Evolutionary conservation across 2,888 invertebrate genomes (phyloP), one percentile per base, ranked within the genome.

Genomic region (Troides oblongomaculatus): DNA sequence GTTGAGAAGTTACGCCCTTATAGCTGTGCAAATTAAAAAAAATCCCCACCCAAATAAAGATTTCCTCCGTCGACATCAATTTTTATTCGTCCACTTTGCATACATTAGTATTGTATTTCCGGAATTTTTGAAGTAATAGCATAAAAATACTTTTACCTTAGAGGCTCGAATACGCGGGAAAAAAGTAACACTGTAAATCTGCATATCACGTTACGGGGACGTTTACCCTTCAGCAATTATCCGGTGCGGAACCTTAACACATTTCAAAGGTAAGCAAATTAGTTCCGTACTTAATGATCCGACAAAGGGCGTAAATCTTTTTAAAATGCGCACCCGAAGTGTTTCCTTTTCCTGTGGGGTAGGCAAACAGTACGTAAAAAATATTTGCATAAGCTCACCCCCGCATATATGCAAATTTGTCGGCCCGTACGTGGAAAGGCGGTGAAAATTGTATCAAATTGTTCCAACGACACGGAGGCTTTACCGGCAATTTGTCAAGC

Each of bases 211-310:
- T 85, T 83, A 87, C 88, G 76, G 86, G 84, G 77, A 83, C 84
- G 79, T 80, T 84, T 81, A 84, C 87, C 86, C 84, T 75, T 77
- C 84, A 81, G 86, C 87, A 90, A 92, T 92, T 90, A 89, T 85
- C 81, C 84, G 86, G 85, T 86, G 88, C 87, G 87, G 85, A 88
- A 89, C 86, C 85, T 76, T 87, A 87, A 88, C 92, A 91, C 92
- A 89, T 92, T 92, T 89, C 90, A 91, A 91, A 92, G 91, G 92
- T 92, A 91, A 90, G 90, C 92, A 92, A 92, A 92, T 92, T 92
- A 92, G 91, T 91, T 91, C 90, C 89, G 85, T 85, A 91, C 87
- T 90, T 92, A 92, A 92, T 92, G 92, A 90, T 89, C 92, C 92
- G 90, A 90, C 92, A 91, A 92, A 89, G 90, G 85, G 90, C 87